Base-by-base conservation (phyloP, 2,797 vertebrate genomes). In the Ibycter americanus region DNA sequence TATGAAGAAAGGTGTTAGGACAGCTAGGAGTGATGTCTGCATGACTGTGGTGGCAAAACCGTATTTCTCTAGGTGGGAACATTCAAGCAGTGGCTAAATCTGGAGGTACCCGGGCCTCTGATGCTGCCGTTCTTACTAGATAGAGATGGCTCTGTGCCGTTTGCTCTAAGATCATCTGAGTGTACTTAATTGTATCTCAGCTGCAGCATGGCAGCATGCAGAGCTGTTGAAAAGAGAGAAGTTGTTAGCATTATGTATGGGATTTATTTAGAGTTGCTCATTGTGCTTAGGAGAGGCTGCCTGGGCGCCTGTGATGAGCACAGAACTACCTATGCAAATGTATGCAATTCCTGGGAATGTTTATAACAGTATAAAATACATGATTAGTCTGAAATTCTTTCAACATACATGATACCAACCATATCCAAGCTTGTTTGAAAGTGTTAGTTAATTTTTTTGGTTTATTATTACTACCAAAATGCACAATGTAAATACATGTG, bases 81-180 rank as follows among this genome's bases (percentile, higher is more conserved):
- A 3, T 6, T 4, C 20, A 13, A 52, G 55, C 40, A 16, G 34
- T 40, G 73, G 15, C 26, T 13, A 0, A 80, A n/a, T 34, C 58
- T 62, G 72, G 52, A 12, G 61, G 40, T 15, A 9, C 11, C 55
- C 1, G 2, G 38, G 8, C 20, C 52, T 66, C 65, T 16, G 31
- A 1, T 0, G 2, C 73, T 42, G 86, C 72, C 1, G 0, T 52
- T 72, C 42, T 44, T 25, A 16, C 8, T 23, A 1, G 0, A 2
- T 63, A 61, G 59, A 47, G 38, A 8, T 59, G 12, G 31, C 32
- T 82, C 42, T 49, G 32, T 29, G 3, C 80, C 1, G 0, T 47
- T 89, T 83, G 83, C 84, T 65, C 22, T 23, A 8, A 67, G 63
- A 70, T 83, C 91, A 61, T 65, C 82, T 29, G 82, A 77, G 67